phyloP scores from a whole-genome alignment of 2,888 invertebrate genomes.

The Pegoplata infirma region DNA sequence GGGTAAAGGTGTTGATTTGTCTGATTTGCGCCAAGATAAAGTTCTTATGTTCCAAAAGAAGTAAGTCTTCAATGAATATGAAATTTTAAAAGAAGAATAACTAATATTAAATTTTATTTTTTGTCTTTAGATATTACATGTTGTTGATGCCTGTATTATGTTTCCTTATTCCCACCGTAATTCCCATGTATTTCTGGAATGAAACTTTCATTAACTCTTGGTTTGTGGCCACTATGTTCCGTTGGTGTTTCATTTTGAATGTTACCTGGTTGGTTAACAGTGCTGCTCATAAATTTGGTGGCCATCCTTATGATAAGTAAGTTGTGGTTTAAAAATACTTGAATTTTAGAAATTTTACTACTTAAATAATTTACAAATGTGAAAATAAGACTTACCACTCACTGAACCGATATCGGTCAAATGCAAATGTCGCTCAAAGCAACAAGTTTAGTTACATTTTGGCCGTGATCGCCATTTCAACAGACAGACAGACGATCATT shows the following conservation, averaged over 20 bases:
- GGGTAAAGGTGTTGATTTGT: constrained; percentile 90
- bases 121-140: constrained; percentile 83
- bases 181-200: constrained; percentile 88
- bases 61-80: constrained; percentile 93
- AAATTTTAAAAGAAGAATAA: constrained; percentile 78
- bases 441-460: too few species aligned
- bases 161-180: constrained; percentile 86
- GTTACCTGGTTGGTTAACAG: constrained; percentile 95
- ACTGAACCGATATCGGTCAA: too few species aligned
- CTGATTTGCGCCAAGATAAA: constrained; percentile 89
- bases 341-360: too few species aligned
- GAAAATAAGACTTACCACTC: too few species aligned
- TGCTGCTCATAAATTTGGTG: constrained; percentile 90
- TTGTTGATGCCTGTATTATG: constrained; percentile 86
- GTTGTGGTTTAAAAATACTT: too few species aligned
- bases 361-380: too few species aligned
- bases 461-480: too few species aligned
- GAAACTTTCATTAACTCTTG: constrained; percentile 84
- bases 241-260: constrained; percentile 89
- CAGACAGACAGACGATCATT: too few species aligned
- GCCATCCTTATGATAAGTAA: constrained; percentile 86
- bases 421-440: too few species aligned
- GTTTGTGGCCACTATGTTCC: constrained; percentile 85
- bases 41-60: constrained; percentile 92
- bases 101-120: background rate